These are phyloP conservation scores for Schizotus pectinicornis DNA, from an alignment of 2,888 invertebrate genomes.

Conservation along the genomic window DNA sequence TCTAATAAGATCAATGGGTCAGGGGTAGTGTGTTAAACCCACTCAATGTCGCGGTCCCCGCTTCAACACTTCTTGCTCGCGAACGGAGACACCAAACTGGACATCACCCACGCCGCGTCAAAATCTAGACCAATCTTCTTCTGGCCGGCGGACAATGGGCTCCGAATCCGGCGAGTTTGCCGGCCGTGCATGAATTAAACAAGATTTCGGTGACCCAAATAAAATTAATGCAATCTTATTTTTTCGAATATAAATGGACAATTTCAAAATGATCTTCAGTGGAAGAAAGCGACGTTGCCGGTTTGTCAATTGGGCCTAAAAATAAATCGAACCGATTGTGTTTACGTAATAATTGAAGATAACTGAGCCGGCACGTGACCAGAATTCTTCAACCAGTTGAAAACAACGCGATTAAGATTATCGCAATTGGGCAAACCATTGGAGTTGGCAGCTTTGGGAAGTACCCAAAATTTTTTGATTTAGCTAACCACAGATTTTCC, in stretches of 20 bases:
- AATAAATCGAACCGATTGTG: not conserved
- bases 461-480: no score
- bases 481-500: no score
- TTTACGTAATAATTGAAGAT: slow-evolving; percentile 1
- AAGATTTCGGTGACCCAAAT: slow-evolving; percentile 8
- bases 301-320: not conserved
- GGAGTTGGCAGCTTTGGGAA: no score
- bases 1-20: slow-evolving; percentile 10
- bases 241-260: no score
- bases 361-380: slow-evolving; percentile 8
- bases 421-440: no score
- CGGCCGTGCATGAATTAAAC: not conserved
- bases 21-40: slow-evolving; percentile 13
- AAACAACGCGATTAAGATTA: no score
- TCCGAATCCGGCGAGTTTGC: not conserved
- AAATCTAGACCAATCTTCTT: no score
- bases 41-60: not conserved
- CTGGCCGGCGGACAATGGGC: no score
- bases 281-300: not conserved
- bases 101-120: not conserved
- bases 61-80: no score
- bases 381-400: slow-evolving; percentile 8
- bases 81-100: not conserved
- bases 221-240: not conserved
- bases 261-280: not conserved